phyloP scores from a whole-genome alignment of 2,888 invertebrate species.

The Hololepta plana region DNA sequence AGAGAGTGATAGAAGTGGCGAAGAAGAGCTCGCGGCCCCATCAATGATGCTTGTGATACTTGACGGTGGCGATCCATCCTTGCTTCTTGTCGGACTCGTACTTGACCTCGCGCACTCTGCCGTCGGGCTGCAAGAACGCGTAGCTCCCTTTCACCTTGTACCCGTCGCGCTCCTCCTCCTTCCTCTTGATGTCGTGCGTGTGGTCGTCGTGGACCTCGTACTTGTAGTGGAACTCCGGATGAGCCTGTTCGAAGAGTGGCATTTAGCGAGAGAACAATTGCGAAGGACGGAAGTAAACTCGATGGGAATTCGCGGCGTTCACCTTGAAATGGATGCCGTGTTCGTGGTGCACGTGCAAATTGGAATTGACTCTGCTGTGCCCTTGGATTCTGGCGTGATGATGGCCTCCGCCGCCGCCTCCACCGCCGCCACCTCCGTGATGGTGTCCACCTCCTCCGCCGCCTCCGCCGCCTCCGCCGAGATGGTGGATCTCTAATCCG shows the following conservation, averaged over 20 bases:
- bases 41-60: conserved; percentile 18
- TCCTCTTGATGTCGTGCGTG: conserved; percentile 20
- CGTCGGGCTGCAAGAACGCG: conserved; percentile 22
- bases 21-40: not conserved
- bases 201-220: conserved; percentile 21
- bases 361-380: no score
- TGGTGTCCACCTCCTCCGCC: conserved; percentile 7
- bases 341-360: conserved; percentile 19
- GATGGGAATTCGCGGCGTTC: conserved; percentile 1
- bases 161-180: conserved; percentile 22
- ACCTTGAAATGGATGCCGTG: conserved; percentile 19
- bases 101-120: conserved; percentile 21
- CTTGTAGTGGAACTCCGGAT: conserved; percentile 22
- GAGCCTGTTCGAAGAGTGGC: conserved; percentile 15
- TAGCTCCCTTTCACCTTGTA: conserved; percentile 23
- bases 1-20: not conserved
- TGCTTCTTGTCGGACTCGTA: conserved; percentile 21
- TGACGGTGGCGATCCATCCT: conserved; percentile 22
- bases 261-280: not conserved
- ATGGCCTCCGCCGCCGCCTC: conserved; percentile 5
- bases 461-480: conserved; percentile 6
- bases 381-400: conserved; percentile 8
- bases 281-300: not conserved
- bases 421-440: conserved; percentile 7
- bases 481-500: conserved; percentile 6